Base-by-base conservation (phyloP, 1,140 invertebrate species). In the Lordiphosa mommai region DNA sequence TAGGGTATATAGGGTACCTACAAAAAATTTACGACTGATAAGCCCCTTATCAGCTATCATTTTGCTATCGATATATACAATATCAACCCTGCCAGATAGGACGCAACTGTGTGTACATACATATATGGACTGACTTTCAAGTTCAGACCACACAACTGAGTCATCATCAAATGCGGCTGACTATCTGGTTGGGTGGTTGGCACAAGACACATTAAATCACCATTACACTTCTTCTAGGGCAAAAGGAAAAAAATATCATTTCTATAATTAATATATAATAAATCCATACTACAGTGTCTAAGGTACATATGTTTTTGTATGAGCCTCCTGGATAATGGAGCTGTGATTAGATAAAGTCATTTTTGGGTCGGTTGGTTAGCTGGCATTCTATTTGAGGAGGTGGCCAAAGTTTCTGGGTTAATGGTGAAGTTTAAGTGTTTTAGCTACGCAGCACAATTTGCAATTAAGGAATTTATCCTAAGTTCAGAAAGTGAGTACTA, bases 31-130 rank as follows among this genome's bases (percentile, higher is more conserved):
- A 70, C 59, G 59, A 33, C 66, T 63, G 76, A 80, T 80, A 80
- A 50, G 27, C 4, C 17, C 60, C 27, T 49, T 82, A 82, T 80
- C 66, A 59, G 77, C 41, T 76, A 84, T 82, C 76, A 80, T 67
- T 76, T 37, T 38, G 53, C 60, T 82, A 82, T 82, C 77, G 66
- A 12, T 43, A 43, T 38, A 41, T 23, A 37, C 34, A 37, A 14
- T 6, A 12, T 8, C 13, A 37, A 7, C 12, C 34, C 17, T n/a
- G 7, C 5, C 6, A 27, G 23, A 27, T 27, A 27, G 23, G 23
- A 64, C n/a, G n/a, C n/a, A n/a, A n/a, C n/a, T 16, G 16, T 37
- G 17, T 37, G 48, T 27, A 49, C 20, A 52, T 41, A 41, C 46
- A 37, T 9, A 46, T 12, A 49, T 6, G 17, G 17, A 34, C 16